phyloP scores from a whole-genome alignment of 2,797 vertebrate genomes.

The Aldrovandia affinis region DNA sequence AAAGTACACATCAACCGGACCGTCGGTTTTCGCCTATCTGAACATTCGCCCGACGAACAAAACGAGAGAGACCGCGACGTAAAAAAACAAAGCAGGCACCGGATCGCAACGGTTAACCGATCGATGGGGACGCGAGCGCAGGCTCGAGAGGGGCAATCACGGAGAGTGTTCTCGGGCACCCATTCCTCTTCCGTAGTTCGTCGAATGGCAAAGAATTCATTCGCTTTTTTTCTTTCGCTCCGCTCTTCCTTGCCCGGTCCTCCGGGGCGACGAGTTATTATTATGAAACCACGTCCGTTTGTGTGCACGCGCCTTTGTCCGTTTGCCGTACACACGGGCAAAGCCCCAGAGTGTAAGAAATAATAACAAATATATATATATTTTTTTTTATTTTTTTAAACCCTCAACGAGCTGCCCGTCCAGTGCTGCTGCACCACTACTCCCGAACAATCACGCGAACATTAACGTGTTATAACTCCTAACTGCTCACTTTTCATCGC shows the following conservation, averaged over 20 bases:
- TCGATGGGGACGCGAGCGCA: background rate
- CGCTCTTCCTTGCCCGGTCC: background rate
- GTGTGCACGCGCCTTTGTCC: conserved; percentile 23
- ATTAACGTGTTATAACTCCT: background rate
- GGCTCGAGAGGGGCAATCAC: background rate
- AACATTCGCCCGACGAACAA: background rate
- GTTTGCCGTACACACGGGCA: background rate
- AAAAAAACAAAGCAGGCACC: background rate
- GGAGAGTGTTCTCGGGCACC: background rate
- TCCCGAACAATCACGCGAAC: background rate
- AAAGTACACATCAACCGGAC: background rate
- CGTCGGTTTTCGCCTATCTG: background rate
- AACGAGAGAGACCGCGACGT: background rate
- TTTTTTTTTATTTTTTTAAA: too few relatives aligned
- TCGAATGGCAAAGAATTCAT: background rate
- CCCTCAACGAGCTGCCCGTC: background rate
- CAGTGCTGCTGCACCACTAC: background rate
- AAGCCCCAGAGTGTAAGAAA: background rate
- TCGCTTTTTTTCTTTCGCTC: too few relatives aligned
- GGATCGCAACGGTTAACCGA: background rate
- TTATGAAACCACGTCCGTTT: conserved; percentile 4
- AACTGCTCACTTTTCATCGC: background rate
- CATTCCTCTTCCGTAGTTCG: background rate
- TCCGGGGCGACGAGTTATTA: background rate
- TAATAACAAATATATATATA: too few relatives aligned